Percentiles rank a stretch among this genome's conserved stretches.
These are phyloP conservation scores for Cryptocephalus moraei DNA, from an alignment of 2,888 invertebrate species.

Conservation along the genomic window DNA sequence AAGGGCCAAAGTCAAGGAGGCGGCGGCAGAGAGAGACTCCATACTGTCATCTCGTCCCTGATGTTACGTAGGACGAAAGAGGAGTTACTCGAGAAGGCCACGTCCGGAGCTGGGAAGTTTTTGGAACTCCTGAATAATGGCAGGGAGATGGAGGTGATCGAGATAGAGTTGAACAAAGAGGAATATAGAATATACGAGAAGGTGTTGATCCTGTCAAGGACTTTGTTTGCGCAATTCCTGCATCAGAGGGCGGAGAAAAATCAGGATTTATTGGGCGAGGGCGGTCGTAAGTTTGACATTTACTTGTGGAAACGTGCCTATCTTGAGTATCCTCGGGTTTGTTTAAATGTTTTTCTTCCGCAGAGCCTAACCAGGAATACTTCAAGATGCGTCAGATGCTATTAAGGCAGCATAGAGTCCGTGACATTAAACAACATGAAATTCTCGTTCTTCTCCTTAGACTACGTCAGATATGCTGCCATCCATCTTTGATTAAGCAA, in stretches of 20 bases:
- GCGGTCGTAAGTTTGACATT: not conserved
- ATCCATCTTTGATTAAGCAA: constrained; percentile 69
- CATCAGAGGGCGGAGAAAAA: constrained; percentile 64
- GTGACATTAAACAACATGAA: constrained; percentile 43
- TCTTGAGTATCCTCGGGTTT: no score
- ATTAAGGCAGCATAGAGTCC: constrained; percentile 45
- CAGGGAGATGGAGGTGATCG: constrained; percentile 44
- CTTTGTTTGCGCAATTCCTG: constrained; percentile 66
- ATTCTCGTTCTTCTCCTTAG: constrained; percentile 76
- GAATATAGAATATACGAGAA: constrained; percentile 74
- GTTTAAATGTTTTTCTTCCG: constrained; percentile 1
- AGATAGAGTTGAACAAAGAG: constrained; percentile 54
- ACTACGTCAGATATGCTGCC: constrained; percentile 81
- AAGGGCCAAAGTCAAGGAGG: constrained; percentile 45
- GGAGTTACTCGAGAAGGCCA: constrained; percentile 51
- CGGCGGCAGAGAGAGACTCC: constrained; percentile 71
- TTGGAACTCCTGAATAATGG: constrained; percentile 47
- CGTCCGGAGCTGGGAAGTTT: constrained; percentile 45
- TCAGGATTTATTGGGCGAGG: constrained; percentile 23
- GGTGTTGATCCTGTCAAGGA: constrained; percentile 59
- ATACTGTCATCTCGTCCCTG: constrained; percentile 72
- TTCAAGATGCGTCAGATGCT: constrained; percentile 55
- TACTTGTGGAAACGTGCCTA: no score
- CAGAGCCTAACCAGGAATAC: constrained; percentile 38
- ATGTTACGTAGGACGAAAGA: constrained; percentile 82